A percentile compares a stretch with the other conserved stretches of the same genome.
Conservation (phyloP, 2,797 vertebrate species). For the Staurois parvus region DNA sequence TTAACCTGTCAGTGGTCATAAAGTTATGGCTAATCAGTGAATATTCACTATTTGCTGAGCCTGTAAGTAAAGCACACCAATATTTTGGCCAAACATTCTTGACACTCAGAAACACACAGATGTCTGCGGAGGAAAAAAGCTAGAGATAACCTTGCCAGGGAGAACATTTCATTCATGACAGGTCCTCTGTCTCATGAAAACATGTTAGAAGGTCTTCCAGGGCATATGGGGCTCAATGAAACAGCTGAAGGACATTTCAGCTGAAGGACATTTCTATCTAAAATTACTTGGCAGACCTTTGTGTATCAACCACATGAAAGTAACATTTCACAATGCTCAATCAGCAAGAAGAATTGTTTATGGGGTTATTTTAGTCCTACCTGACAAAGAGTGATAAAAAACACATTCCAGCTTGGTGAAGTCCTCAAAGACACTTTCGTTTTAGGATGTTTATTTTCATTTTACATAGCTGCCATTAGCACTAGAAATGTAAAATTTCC, state of each 20-base stretch:
- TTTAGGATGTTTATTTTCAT: too few relatives aligned
- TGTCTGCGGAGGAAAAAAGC: neutral
- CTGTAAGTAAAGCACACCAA: too few relatives aligned
- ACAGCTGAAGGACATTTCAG: slow-evolving; percentile 24
- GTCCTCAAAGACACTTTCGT: too few relatives aligned
- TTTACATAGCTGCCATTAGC: too few relatives aligned
- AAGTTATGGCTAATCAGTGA: too few relatives aligned
- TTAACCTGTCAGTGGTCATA: too few relatives aligned
- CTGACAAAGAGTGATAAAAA: too few relatives aligned
- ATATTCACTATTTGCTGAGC: too few relatives aligned
- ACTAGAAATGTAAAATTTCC: too few relatives aligned
- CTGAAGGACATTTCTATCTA: slow-evolving; percentile 11
- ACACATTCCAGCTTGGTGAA: too few relatives aligned
- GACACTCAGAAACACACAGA: neutral
- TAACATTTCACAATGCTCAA: neutral
- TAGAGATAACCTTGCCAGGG: neutral
- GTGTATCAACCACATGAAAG: neutral
- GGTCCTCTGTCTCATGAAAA: neutral
- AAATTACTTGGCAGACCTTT: slow-evolving; percentile 9
- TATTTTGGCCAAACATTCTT: neutral
- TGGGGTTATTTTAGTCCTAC: too few relatives aligned
- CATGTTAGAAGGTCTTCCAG: slow-evolving; percentile 1
- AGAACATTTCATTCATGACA: neutral
- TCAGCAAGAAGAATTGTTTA: too few relatives aligned
- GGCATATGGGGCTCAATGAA: neutral